Conservation (phyloP, 2,797 vertebrate species). For the Chrysolophus pictus region DNA sequence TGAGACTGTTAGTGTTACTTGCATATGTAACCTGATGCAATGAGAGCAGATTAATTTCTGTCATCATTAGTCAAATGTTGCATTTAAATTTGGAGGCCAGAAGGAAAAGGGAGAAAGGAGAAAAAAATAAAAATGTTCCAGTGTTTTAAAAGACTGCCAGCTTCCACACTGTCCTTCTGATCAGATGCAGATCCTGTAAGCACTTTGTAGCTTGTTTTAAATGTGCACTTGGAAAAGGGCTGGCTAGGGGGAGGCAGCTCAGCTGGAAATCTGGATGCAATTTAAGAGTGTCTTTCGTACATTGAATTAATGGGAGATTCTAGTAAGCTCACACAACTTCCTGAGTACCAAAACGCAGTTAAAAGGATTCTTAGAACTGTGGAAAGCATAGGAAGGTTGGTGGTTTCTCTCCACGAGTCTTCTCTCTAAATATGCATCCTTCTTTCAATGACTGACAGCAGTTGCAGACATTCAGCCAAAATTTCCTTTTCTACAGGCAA, state of each 20-base stretch:
- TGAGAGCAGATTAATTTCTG: fast-evolving
- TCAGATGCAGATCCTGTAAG: neutral
- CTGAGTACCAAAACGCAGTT: neutral
- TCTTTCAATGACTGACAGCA: neutral
- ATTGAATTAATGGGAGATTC: neutral
- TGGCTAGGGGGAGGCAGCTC: neutral
- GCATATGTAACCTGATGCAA: neutral
- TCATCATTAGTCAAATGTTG: neutral
- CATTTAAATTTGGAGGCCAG: neutral
- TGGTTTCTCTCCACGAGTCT: neutral
- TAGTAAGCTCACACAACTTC: neutral
- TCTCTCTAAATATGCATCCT: neutral
- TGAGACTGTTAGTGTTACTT: neutral
- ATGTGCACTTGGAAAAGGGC: neutral
- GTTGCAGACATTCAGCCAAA: constrained; percentile 23
- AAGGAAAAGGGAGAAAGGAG: neutral
- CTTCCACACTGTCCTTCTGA: neutral
- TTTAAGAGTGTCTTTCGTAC: neutral
- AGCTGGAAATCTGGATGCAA: neutral
- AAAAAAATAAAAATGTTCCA: neutral
- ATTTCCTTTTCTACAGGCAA: neutral
- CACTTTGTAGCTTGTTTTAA: neutral
- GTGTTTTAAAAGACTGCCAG: neutral
- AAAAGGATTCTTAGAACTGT: neutral
- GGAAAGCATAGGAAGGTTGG: neutral